Evolutionary conservation across 2,888 invertebrate genomes (phyloP).

Genomic region (Oithona nana): DNA sequence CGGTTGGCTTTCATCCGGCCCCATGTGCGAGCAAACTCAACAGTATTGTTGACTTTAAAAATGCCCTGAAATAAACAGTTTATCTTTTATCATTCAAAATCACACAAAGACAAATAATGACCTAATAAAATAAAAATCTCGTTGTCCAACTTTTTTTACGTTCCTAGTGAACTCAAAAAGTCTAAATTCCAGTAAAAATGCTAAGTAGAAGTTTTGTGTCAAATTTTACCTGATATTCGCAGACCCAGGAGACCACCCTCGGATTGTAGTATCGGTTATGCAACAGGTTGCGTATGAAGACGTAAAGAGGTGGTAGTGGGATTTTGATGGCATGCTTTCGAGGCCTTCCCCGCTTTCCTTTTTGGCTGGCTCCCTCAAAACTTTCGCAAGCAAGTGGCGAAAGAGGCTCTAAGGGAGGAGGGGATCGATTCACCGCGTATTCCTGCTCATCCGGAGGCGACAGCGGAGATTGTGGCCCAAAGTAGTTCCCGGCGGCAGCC

Average conservation of each 20-base stretch:
- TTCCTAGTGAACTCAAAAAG: no score
- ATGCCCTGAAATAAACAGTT: no score
- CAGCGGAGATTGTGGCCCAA: not conserved
- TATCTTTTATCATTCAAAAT: no score
- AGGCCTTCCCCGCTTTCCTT: slow-evolving; percentile 10
- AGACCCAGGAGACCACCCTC: slow-evolving; percentile 4
- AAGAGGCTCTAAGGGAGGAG: not conserved
- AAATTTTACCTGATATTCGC: no score
- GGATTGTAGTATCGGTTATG: slow-evolving; percentile 15
- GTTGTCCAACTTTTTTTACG: no score
- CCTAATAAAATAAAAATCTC: no score
- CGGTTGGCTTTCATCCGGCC: slow-evolving; percentile 13
- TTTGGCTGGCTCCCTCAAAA: not conserved
- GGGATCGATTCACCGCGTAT: no score
- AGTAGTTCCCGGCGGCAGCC: not conserved
- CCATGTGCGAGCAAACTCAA: slow-evolving; percentile 15
- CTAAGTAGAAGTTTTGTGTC: no score
- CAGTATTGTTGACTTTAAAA: slow-evolving; percentile 12
- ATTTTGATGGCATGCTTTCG: slow-evolving; percentile 11
- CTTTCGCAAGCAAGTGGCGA: not conserved
- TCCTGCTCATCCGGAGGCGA: no score
- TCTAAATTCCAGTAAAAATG: no score
- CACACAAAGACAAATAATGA: no score
- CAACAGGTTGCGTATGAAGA: slow-evolving; percentile 14
- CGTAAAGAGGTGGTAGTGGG: slow-evolving; percentile 16